Evolutionary conservation across 2,888 invertebrate genomes (phyloP), one percentile per base, ranked within the genome.

Genomic region (Rhabditophanes sp.): DNA sequence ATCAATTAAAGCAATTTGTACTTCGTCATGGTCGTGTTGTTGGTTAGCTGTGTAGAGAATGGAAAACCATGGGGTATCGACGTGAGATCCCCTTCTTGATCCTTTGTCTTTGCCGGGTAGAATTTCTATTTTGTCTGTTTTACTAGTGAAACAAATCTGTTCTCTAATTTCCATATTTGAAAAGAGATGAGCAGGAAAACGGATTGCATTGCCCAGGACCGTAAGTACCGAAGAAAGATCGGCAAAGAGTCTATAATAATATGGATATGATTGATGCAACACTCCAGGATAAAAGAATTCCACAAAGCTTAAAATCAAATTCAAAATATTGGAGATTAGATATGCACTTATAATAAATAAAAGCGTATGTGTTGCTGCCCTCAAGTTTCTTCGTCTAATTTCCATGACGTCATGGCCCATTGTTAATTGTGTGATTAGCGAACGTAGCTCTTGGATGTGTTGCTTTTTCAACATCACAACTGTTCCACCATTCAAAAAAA

Each of bases 401-500:
- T 54, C 53, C 44, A 56, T 57, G 23, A 57, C 41, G 35, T 61
- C 61, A 21, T 52, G 48, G 1, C 61, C 61, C 42, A 61, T 42
- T 6, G 61, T 62, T 8, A 61, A 36, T 35, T 61, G 51, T 3
- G 59, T 59, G 21, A 61, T 62, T 30, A 61, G 33, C 4, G 53
- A 57, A 3, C 61, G 52, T 7, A 61, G 38, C 46, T 61, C 50
- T 46, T 56, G 53, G 2, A 60, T 53, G 37, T 62, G 56, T 37
- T 62, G 57, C 33, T 50, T 44, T 23, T 53, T 24, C 9, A 60
- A 38, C 59, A 57, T 61, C 18, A 50, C 38, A 3, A 61, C 61
- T 27, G 62, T 61, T 11, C 59, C 59, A 4, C 58, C 61, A 36
- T 61, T 61, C 5, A 61, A 38, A 29, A 57, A 59, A n/a, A 61